phyloP scores from a whole-genome alignment of 2,888 invertebrate species.

The Clostera curtula region DNA sequence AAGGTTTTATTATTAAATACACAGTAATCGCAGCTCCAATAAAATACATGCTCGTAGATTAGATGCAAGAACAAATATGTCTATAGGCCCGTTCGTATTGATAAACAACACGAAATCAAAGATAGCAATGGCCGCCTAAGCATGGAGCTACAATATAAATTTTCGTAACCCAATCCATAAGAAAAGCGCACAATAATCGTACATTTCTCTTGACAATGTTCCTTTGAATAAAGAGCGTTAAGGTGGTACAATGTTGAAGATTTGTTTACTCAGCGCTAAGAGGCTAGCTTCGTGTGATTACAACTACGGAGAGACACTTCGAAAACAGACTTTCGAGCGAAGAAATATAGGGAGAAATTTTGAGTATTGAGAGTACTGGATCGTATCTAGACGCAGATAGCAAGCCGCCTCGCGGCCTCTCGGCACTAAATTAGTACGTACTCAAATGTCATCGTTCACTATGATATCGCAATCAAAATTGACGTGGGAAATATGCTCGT shows the following conservation, averaged over 20 bases:
- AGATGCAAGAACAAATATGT: slow-evolving; percentile 51
- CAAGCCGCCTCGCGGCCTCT: slow-evolving; percentile 39
- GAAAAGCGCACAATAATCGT: slow-evolving; percentile 68
- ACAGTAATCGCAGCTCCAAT: slow-evolving; percentile 38
- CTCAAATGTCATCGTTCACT: slow-evolving; percentile 66
- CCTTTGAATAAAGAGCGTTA: slow-evolving; percentile 71
- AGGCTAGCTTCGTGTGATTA: slow-evolving; percentile 58
- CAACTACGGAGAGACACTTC: slow-evolving; percentile 30
- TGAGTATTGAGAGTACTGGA: slow-evolving; percentile 24
- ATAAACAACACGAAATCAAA: slow-evolving; percentile 63
- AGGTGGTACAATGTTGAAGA: slow-evolving; percentile 70
- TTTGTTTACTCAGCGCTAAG: slow-evolving; percentile 64
- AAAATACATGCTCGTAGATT: slow-evolving; percentile 47
- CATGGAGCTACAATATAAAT: slow-evolving; percentile 58
- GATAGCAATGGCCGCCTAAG: slow-evolving; percentile 58
- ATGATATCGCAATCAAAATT: slow-evolving; percentile 70
- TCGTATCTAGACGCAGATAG: slow-evolving; percentile 50
- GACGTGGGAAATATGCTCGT: slow-evolving; percentile 72
- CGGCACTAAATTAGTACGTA: slow-evolving; percentile 60
- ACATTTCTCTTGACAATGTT: slow-evolving; percentile 71
- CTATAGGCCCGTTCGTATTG: slow-evolving; percentile 57
- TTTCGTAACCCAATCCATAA: slow-evolving; percentile 70
- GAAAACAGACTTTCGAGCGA: slow-evolving; percentile 48
- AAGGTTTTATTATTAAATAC: slow-evolving; percentile 18
- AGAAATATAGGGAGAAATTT: slow-evolving; percentile 41